Conservation (phyloP, 2,113 vertebrate species). For the Gavia stellata region DNA sequence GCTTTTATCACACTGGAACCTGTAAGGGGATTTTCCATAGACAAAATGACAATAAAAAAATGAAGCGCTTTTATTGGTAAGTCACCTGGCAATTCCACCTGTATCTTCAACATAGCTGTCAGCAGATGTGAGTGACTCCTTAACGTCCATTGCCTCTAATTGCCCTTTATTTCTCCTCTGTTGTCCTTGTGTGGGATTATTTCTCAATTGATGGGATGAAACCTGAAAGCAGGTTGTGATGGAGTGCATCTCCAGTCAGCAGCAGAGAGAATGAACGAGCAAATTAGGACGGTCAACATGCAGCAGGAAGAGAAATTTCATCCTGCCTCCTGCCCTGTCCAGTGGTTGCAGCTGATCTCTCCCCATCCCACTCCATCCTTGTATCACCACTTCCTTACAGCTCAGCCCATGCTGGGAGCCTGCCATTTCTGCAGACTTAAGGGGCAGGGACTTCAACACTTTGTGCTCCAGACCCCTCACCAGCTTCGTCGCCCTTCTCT, state of each 20-base stretch:
- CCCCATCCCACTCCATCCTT: not conserved
- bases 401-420: not conserved
- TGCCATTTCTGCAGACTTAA: not conserved
- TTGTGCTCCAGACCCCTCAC: too few species aligned
- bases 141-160: not conserved
- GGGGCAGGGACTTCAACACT: not conserved
- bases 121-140: conserved; percentile 16
- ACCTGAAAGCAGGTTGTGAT: not conserved
- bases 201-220: not conserved
- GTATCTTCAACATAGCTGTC: not conserved
- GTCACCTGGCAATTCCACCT: conserved; percentile 25
- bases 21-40: conserved; percentile 7
- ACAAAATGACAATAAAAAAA: conserved; percentile 42
- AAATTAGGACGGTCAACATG: not conserved
- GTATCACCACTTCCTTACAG: not conserved
- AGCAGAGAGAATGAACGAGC: not conserved
- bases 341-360: not conserved
- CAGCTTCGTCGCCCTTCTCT: too few species aligned
- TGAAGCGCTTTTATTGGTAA: not conserved
- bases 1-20: conserved; percentile 40
- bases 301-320: not conserved
- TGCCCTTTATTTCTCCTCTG: conserved; percentile 13
- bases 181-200: not conserved
- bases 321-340: not conserved
- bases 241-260: not conserved